A percentile compares a stretch with the other conserved stretches of the same genome.
Evolutionary conservation across 1,140 invertebrate species (phyloP).

Genomic region (Hylaeus volcanicus): DNA sequence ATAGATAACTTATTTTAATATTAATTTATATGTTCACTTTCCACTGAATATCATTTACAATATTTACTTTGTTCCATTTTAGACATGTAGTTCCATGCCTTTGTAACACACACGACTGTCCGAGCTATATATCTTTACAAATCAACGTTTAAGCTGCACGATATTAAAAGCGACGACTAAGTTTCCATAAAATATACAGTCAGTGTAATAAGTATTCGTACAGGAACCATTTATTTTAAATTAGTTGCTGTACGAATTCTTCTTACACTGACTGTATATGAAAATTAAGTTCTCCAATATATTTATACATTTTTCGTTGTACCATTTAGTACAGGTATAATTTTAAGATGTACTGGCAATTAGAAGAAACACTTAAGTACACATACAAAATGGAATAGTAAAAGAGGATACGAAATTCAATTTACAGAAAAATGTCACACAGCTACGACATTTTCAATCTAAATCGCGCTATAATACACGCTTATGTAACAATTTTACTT

Average conservation of each 20-base stretch:
- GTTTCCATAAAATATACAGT: no score
- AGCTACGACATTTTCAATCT: constrained; percentile 14
- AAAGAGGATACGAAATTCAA: not conserved
- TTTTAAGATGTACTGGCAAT: not conserved
- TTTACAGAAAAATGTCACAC: constrained; percentile 13
- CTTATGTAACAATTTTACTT: constrained; percentile 44
- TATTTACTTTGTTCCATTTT: constrained; percentile 50
- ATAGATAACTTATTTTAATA: constrained; percentile 26
- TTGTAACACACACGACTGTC: constrained; percentile 30
- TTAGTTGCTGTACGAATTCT: no score
- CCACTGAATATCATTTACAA: constrained; percentile 35
- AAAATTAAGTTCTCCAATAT: not conserved
- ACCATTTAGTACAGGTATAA: constrained; percentile 16
- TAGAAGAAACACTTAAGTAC: not conserved
- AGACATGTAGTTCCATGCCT: constrained; percentile 37
- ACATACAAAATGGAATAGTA: constrained; percentile 1
- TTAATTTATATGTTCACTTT: constrained; percentile 41
- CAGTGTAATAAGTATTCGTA: no score
- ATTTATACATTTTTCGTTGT: constrained; percentile 8
- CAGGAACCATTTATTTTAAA: no score
- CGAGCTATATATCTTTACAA: constrained; percentile 15
- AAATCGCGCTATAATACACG: not conserved
- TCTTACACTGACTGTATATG: not conserved
- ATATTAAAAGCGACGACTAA: not conserved
- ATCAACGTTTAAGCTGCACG: not conserved